Conservation (phyloP, 2,797 vertebrate genomes). For the Micropoecilia bifurca region DNA sequence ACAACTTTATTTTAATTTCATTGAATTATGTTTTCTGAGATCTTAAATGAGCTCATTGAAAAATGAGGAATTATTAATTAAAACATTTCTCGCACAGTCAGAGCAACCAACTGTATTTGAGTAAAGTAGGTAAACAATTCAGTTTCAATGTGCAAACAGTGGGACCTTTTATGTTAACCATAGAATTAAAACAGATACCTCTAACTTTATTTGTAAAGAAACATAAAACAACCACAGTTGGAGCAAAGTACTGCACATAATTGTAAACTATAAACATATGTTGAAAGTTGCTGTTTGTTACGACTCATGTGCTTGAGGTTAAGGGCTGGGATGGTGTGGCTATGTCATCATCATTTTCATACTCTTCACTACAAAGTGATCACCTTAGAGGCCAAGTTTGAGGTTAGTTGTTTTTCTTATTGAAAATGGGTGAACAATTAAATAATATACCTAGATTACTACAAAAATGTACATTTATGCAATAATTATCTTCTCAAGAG, state of each 20-base stretch:
- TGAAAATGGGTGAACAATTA: background rate
- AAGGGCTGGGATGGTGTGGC: background rate
- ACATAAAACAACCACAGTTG: background rate
- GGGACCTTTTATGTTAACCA: background rate
- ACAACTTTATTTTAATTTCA: background rate
- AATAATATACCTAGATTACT: background rate
- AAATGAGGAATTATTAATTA: background rate
- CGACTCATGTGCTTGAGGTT: background rate
- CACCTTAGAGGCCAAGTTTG: background rate
- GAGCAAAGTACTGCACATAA: background rate
- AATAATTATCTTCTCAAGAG: background rate
- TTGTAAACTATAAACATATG: background rate
- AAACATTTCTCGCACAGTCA: background rate
- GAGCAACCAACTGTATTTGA: background rate
- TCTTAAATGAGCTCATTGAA: background rate
- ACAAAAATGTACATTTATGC: background rate
- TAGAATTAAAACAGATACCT: background rate
- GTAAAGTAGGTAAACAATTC: background rate
- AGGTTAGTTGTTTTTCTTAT: background rate
- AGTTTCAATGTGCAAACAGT: background rate
- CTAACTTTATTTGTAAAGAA: background rate
- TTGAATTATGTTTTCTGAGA: background rate
- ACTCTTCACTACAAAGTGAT: background rate
- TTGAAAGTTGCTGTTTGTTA: background rate
- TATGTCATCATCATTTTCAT: background rate